phyloP scores from a whole-genome alignment of 2,113 vertebrate species.

The Cyprinodon brontotheroides region DNA sequence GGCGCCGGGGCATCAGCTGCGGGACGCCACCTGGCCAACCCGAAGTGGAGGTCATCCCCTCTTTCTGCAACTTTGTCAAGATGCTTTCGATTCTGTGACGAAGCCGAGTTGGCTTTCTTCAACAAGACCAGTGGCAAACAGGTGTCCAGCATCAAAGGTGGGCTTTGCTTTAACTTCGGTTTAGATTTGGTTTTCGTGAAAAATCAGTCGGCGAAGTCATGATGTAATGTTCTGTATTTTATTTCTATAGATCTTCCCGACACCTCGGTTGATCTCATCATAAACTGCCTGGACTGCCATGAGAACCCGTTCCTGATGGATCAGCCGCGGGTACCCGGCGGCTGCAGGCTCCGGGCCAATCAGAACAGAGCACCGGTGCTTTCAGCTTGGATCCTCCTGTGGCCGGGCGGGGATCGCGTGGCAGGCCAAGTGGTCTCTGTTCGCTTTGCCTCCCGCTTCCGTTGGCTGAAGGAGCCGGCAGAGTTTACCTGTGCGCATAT shows the following conservation, averaged over 20 bases:
- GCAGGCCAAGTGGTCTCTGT: slow-evolving; percentile 98
- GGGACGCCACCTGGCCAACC: slow-evolving; percentile 96
- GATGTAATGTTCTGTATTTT: background rate
- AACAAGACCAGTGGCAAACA: slow-evolving; percentile 91
- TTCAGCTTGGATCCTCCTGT: slow-evolving; percentile 94
- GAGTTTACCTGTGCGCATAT: slow-evolving; percentile 95
- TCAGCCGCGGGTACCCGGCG: slow-evolving; percentile 95
- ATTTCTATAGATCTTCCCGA: slow-evolving; percentile 88
- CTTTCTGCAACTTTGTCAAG: slow-evolving; percentile 97
- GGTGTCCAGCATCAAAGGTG: slow-evolving; percentile 94
- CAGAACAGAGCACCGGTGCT: slow-evolving; percentile 94
- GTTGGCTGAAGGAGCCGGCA: slow-evolving; percentile 89
- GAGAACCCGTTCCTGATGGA: slow-evolving; percentile 95
- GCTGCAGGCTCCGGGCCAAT: slow-evolving; percentile 97
- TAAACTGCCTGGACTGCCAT: slow-evolving; percentile 97
- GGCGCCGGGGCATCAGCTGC: slow-evolving; percentile 98
- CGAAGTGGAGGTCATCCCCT: slow-evolving; percentile 93
- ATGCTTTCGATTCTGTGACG: slow-evolving; percentile 95
- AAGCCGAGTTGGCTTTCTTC: slow-evolving; percentile 93
- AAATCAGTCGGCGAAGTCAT: background rate
- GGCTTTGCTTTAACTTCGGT: background rate
- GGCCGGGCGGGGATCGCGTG: slow-evolving; percentile 84
- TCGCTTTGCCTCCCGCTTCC: slow-evolving; percentile 90
- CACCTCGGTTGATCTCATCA: slow-evolving; percentile 93
- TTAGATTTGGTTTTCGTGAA: background rate